Conservation (phyloP, 2,113 vertebrate species). For the Ophiodon elongatus region DNA sequence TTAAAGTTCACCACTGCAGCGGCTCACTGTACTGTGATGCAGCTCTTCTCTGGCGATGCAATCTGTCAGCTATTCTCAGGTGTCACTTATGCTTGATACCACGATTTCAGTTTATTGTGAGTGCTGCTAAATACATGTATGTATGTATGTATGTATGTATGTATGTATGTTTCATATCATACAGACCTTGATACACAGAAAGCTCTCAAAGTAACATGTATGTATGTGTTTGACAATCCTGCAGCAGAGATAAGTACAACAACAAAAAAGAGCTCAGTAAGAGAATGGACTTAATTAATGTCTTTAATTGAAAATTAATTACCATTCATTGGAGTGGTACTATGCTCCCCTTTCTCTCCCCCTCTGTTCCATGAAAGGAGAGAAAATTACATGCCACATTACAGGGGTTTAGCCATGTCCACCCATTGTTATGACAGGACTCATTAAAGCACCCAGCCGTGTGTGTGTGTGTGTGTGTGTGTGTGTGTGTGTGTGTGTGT, state of each 20-base stretch:
- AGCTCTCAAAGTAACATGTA: conserved; percentile 1
- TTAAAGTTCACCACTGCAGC: conserved; percentile 48
- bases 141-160: background rate
- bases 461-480: conserved; percentile 11
- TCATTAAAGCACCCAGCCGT: conserved; percentile 63
- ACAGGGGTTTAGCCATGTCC: conserved; percentile 65
- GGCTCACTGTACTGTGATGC: conserved; percentile 21
- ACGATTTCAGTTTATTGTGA: conserved; percentile 14
- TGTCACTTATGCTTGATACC: background rate
- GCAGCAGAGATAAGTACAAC: background rate
- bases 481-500: conserved; percentile 17
- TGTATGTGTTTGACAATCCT: conserved; percentile 39
- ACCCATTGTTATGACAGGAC: conserved; percentile 69
- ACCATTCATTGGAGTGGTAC: conserved; percentile 51
- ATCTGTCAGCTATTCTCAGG: conserved; percentile 26
- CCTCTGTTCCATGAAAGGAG: conserved; percentile 59
- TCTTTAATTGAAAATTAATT: conserved; percentile 78
- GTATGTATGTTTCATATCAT: background rate
- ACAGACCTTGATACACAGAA: conserved; percentile 18
- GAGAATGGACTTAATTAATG: conserved; percentile 66
- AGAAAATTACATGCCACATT: conserved; percentile 66
- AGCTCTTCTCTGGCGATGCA: background rate
- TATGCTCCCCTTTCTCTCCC: conserved; percentile 21
- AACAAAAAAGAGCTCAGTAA: conserved; percentile 17
- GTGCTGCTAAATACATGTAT: background rate